Conservation (phyloP, 2,113 vertebrate genomes). For the Atrichornis clamosus region DNA sequence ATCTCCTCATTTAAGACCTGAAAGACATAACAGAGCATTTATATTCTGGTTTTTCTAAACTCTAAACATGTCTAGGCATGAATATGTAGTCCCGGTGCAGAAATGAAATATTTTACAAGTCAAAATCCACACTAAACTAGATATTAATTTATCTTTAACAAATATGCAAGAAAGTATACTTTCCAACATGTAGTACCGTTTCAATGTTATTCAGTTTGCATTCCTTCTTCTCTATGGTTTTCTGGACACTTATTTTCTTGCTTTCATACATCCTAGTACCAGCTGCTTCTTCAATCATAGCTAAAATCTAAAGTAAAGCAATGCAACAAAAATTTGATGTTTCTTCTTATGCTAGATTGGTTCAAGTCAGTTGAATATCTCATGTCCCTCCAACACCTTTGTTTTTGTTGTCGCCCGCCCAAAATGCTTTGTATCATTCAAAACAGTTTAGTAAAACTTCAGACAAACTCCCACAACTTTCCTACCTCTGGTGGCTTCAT, state of each 20-base stretch:
- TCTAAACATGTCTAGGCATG: background rate
- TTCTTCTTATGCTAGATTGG: background rate
- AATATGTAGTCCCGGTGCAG: background rate
- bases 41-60: background rate
- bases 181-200: conserved; percentile 71
- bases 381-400: background rate
- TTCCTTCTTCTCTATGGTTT: conserved; percentile 96
- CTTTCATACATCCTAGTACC: conserved; percentile 96
- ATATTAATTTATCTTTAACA: background rate
- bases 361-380: background rate
- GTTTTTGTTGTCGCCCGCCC: background rate
- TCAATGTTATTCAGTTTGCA: conserved; percentile 87
- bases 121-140: background rate
- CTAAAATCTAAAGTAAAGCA: conserved; percentile 81
- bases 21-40: conserved; percentile 25
- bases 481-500: conserved; percentile 98
- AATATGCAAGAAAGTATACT: background rate
- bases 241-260: conserved; percentile 89
- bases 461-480: background rate
- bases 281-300: conserved; percentile 96
- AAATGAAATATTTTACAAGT: background rate
- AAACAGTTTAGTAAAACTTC: background rate
- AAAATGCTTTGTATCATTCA: background rate
- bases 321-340: background rate
- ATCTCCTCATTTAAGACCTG: conserved; percentile 94